Base-by-base conservation (phyloP, 2,797 vertebrate species). In the Chelmon rostratus region DNA sequence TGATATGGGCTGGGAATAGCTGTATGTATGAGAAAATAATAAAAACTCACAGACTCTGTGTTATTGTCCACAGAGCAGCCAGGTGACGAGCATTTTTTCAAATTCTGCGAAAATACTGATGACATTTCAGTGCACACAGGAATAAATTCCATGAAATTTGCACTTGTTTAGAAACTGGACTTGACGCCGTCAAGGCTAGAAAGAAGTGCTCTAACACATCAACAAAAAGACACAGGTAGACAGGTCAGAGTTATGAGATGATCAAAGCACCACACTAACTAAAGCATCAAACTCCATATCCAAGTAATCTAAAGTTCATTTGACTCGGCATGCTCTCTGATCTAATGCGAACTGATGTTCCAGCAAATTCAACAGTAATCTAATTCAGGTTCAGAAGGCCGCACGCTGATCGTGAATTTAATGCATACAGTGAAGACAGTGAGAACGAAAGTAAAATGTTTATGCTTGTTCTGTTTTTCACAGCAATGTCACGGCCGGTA, bases 401-500 rank as follows among this genome's bases (percentile, higher is more conserved):
- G 40, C 12, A 42, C 25, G 13, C 46, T 74, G 61, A 68, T 72
- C 46, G 28, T 59, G 62, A 73, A 72, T 76, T 68, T 40, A 71
- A 73, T 57, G 57, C 42, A 57, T 25, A 68, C 44, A 54, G 38
- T 19, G 40, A 85, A 83, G 65, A 67, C 33, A 56, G 73, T 77
- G 59, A 64, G 11, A 82, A 58, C 68, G 8, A 50, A 28, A 53
- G 72, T 35, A 47, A 78, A 88, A 88, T 82, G 69, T 87, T 83
- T 72, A 81, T 86, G 85, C 75, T 76, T 66, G 71, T 72, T 83
- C 50, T 76, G 78, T 87, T 89, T 87, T 85, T 86, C 86, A 79
- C 82, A 86, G 91, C 74, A 63, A 68, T 87, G 88, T 79, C 87
- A 89, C 61, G 57, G 88, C 72, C 67, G 50, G 87, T 91, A 89